These are phyloP conservation scores for Xerus inauris DNA, from an alignment of 2,113 vertebrate genomes.

Conservation along the genomic window DNA sequence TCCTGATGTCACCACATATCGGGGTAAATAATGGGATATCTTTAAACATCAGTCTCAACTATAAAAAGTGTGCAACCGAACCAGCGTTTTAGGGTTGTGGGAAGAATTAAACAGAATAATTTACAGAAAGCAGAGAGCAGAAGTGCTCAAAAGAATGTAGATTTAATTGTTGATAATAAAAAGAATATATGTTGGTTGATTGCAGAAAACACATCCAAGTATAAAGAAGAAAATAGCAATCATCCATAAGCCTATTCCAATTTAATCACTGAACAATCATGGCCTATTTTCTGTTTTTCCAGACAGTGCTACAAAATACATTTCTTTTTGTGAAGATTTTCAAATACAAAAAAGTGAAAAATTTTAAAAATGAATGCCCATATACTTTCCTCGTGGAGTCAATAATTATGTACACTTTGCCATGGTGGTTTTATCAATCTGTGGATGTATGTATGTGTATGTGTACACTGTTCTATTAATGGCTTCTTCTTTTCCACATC, in stretches of 20 bases:
- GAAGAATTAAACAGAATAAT: conserved; percentile 36
- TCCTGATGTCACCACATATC: background rate
- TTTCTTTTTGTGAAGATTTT: conserved; percentile 41
- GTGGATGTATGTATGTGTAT: background rate
- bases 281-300: conserved; percentile 1
- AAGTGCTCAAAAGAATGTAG: background rate
- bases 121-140: background rate
- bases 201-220: conserved; percentile 5
- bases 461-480: background rate
- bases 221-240: conserved; percentile 45
- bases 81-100: background rate
- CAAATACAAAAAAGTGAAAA: conserved; percentile 45
- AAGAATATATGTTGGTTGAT: background rate
- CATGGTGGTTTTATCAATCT: background rate
- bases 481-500: background rate
- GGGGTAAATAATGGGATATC: background rate
- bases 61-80: background rate
- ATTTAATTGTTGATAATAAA: conserved; percentile 50
- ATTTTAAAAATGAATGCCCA: background rate
- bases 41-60: background rate
- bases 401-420: background rate
- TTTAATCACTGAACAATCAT: background rate
- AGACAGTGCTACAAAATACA: background rate
- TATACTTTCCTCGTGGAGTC: background rate
- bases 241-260: background rate